Percentiles rank a stretch among this genome's conserved stretches.
These are phyloP conservation scores for Nomada hirtipes DNA, from an alignment of 2,888 invertebrate species.

Conservation along the genomic window DNA sequence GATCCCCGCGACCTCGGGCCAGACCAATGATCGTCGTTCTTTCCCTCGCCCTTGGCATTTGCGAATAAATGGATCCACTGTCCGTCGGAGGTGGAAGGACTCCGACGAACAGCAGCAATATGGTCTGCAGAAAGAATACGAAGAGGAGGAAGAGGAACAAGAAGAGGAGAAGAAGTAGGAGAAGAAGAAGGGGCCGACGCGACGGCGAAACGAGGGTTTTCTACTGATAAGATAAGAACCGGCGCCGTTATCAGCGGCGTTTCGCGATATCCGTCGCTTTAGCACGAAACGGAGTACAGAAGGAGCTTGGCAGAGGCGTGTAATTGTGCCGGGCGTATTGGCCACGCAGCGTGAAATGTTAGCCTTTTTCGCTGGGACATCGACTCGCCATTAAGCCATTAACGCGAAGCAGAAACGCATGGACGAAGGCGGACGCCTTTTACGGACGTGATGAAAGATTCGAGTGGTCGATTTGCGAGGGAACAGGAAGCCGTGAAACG, in stretches of 20 bases:
- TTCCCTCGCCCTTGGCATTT: slow-evolving; percentile 76
- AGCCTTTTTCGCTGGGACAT: slow-evolving; percentile 71
- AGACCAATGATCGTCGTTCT: slow-evolving; percentile 48
- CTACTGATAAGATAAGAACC: slow-evolving; percentile 81
- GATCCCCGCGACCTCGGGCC: slow-evolving; percentile 40
- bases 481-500: slow-evolving; percentile 35
- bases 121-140: slow-evolving; percentile 6
- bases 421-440: slow-evolving; percentile 25
- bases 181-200: slow-evolving; percentile 62
- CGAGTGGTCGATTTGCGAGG: neutral
- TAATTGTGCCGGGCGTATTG: slow-evolving; percentile 53
- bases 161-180: slow-evolving; percentile 21
- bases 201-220: slow-evolving; percentile 77
- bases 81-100: slow-evolving; percentile 61
- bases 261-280: slow-evolving; percentile 62
- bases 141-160: slow-evolving; percentile 12
- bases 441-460: neutral
- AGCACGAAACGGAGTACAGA: slow-evolving; percentile 26
- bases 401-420: slow-evolving; percentile 51
- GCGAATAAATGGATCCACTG: slow-evolving; percentile 83
- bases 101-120: slow-evolving; percentile 10
- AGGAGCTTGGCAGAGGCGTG: slow-evolving; percentile 36
- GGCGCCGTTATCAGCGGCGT: slow-evolving; percentile 68
- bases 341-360: slow-evolving; percentile 54
- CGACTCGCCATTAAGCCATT: slow-evolving; percentile 81